Evolutionary conservation across 1,140 invertebrate species (phyloP).

Genomic region (Halotydeus destructor): DNA sequence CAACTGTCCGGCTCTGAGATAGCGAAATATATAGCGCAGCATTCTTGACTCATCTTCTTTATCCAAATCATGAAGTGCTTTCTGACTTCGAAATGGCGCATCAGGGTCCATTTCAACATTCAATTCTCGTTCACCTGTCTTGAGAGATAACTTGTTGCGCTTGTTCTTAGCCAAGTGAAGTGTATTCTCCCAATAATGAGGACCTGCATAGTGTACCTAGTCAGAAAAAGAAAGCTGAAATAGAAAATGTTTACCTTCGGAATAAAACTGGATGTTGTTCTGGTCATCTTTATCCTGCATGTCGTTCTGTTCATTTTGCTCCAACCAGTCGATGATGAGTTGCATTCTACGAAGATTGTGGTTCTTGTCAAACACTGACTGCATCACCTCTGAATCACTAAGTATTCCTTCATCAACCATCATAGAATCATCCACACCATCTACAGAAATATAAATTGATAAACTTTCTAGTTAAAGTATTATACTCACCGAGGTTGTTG

Average conservation of each 20-base stretch:
- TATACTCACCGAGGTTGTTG: neutral
- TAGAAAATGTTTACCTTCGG: constrained; percentile 10
- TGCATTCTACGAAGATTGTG: constrained; percentile 46
- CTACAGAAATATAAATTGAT: constrained; percentile 14
- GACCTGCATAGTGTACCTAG: neutral
- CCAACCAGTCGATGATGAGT: constrained; percentile 76
- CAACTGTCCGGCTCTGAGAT: constrained; percentile 61
- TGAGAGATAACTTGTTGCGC: neutral
- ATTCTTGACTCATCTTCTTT: constrained; percentile 60
- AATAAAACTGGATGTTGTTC: constrained; percentile 41
- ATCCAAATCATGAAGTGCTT: constrained; percentile 64
- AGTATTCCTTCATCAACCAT: constrained; percentile 26
- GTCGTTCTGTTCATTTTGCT: constrained; percentile 49
- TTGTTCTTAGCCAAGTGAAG: constrained; percentile 9
- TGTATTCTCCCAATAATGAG: constrained; percentile 14
- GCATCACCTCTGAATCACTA: constrained; percentile 40
- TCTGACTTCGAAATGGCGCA: constrained; percentile 47
- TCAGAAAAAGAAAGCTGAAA: constrained; percentile 1
- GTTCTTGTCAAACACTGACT: constrained; percentile 39
- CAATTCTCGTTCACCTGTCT: neutral
- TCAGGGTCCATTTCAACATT: constrained; percentile 63
- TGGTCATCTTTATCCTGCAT: constrained; percentile 27
- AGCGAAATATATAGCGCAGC: constrained; percentile 41
- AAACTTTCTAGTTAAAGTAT: constrained; percentile 11
- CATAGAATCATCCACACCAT: constrained; percentile 27